Evolutionary conservation across 2,888 invertebrate genomes (phyloP).

Genomic region (Tachina fera): DNA sequence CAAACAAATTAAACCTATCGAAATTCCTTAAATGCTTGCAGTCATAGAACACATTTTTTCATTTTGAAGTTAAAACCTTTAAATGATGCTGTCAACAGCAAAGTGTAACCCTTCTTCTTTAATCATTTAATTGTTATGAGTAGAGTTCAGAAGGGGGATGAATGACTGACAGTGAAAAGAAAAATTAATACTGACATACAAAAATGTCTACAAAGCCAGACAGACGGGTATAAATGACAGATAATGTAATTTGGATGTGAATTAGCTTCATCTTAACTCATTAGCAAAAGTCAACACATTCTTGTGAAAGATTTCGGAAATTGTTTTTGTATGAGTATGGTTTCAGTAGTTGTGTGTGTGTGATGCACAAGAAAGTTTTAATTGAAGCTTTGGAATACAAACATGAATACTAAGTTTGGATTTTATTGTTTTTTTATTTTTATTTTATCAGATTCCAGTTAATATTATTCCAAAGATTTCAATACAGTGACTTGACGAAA

Average conservation of each 20-base stretch:
- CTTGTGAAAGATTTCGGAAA: slow-evolving; percentile 24
- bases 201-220: not conserved
- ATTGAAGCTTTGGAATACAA: slow-evolving; percentile 26
- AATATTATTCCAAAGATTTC: slow-evolving; percentile 55
- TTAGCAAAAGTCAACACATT: slow-evolving; percentile 75
- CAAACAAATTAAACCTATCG: slow-evolving; percentile 9
- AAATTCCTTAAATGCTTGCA: slow-evolving; percentile 25
- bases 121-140: slow-evolving; percentile 46
- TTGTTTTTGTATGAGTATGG: slow-evolving; percentile 10
- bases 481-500: slow-evolving; percentile 82
- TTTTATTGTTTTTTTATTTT: slow-evolving; percentile 9
- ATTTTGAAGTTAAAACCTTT: slow-evolving; percentile 38
- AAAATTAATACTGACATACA: not conserved
- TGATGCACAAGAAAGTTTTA: not conserved
- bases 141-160: slow-evolving; percentile 29
- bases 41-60: not conserved
- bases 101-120: slow-evolving; percentile 56
- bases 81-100: slow-evolving; percentile 63
- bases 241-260: slow-evolving; percentile 59
- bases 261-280: slow-evolving; percentile 73
- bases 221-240: slow-evolving; percentile 40
- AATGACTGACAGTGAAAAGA: slow-evolving; percentile 57
- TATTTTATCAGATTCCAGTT: slow-evolving; percentile 41
- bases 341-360: not conserved
- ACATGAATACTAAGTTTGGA: slow-evolving; percentile 31